A percentile compares a stretch with the other conserved stretches of the same genome.
Evolutionary conservation across 2,113 vertebrate species (phyloP).

Genomic region (Elgaria multicarinata): DNA sequence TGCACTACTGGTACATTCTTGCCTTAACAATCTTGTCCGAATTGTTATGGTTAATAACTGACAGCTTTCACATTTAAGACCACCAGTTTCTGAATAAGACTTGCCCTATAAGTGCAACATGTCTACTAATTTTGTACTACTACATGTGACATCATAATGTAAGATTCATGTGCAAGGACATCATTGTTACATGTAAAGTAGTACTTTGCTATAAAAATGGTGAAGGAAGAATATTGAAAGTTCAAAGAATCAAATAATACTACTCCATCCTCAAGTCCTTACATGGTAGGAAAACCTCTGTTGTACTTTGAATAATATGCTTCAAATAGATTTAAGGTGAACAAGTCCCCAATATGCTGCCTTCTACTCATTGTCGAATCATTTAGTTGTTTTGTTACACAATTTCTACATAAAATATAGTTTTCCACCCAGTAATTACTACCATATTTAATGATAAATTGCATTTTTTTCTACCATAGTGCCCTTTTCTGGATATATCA

Average conservation of each 20-base stretch:
- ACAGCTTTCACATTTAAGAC: background rate
- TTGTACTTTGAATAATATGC: too few species aligned
- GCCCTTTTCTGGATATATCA: background rate
- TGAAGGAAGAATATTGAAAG: too few species aligned
- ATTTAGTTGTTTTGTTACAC: slow-evolving; percentile 46
- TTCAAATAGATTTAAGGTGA: slow-evolving; percentile 17
- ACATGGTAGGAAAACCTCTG: too few species aligned
- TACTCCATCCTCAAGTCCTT: too few species aligned
- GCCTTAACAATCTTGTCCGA: background rate
- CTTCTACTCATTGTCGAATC: slow-evolving; percentile 24
- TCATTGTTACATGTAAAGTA: too few species aligned
- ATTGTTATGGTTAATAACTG: background rate
- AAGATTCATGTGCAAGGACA: too few species aligned
- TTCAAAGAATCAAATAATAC: too few species aligned
- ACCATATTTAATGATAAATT: background rate
- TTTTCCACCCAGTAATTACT: background rate
- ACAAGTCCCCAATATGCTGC: slow-evolving; percentile 46
- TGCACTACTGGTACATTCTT: background rate
- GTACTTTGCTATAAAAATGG: too few species aligned
- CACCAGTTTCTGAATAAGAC: background rate
- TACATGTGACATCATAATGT: background rate
- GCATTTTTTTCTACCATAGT: background rate
- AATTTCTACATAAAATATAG: slow-evolving; percentile 41
- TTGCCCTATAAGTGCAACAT: background rate
- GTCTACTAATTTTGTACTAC: background rate